Percentiles rank a stretch among this genome's conserved stretches.
Evolutionary conservation across 2,797 vertebrate species (phyloP).

Genomic region (Epinephelus coioides): DNA sequence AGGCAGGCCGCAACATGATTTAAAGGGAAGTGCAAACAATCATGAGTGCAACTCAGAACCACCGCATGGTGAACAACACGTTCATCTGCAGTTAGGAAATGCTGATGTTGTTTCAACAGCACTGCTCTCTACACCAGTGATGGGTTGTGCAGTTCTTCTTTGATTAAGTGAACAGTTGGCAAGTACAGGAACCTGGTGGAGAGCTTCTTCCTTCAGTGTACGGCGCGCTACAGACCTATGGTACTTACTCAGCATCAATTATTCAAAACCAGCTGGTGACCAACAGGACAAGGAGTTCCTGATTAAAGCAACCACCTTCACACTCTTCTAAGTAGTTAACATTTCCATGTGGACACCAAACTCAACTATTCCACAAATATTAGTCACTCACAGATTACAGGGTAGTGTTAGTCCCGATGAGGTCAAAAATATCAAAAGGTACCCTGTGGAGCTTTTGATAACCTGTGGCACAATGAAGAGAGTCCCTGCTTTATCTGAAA

Average conservation of each 20-base stretch:
- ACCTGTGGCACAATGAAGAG: too few relatives aligned
- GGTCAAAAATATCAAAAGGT: too few relatives aligned
- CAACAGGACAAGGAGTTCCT: not conserved
- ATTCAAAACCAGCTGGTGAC: conserved; percentile 10
- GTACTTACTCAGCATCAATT: conserved; percentile 9
- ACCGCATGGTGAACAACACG: not conserved
- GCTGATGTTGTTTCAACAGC: conserved; percentile 8
- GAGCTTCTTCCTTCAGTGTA: not conserved
- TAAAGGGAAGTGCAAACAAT: conserved; percentile 46
- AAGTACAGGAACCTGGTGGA: not conserved
- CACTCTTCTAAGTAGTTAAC: not conserved
- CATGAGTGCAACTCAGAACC: conserved; percentile 2
- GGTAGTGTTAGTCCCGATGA: too few relatives aligned
- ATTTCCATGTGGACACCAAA: not conserved
- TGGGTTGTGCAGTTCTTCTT: not conserved
- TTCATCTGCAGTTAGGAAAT: conserved; percentile 14
- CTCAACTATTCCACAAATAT: not conserved
- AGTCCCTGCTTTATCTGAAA: too few relatives aligned
- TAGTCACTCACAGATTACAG: too few relatives aligned
- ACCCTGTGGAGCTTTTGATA: too few relatives aligned
- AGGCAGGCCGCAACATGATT: conserved; percentile 58
- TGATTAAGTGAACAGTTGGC: not conserved
- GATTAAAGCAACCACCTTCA: conserved; percentile 1
- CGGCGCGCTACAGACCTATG: not conserved
- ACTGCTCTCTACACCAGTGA: not conserved